Evolutionary conservation across 2,113 vertebrate genomes (phyloP).

Genomic region (Porphyrio hochstetteri): DNA sequence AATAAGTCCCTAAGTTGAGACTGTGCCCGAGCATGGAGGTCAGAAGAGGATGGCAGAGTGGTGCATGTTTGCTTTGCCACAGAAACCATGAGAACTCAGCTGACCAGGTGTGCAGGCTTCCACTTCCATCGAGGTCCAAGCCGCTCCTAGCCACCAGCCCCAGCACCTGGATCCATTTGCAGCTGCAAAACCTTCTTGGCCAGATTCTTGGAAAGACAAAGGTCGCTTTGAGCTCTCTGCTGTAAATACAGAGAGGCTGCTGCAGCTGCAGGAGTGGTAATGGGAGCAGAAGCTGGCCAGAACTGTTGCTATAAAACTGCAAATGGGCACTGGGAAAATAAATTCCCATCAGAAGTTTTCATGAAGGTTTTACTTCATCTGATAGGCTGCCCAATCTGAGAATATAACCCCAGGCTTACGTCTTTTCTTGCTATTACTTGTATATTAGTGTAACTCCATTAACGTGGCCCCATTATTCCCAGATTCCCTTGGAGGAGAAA

Average conservation of each 20-base stretch:
- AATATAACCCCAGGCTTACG: background rate
- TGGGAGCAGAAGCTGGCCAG: background rate
- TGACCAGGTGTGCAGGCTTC: background rate
- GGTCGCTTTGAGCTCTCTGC: constrained; percentile 18
- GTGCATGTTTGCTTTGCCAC: background rate
- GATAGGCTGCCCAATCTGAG: background rate
- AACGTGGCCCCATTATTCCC: background rate
- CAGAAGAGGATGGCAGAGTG: background rate
- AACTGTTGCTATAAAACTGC: background rate
- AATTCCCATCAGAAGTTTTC: constrained; percentile 14
- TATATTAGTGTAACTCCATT: constrained; percentile 8
- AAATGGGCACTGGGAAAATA: constrained; percentile 10
- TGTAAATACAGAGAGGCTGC: background rate
- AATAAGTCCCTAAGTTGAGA: background rate
- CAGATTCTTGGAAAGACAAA: constrained; percentile 28
- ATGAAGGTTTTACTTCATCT: background rate
- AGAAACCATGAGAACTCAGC: background rate
- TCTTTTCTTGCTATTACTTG: background rate
- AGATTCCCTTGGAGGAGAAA: background rate
- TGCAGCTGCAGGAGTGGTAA: constrained; percentile 17
- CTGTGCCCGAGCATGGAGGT: background rate
- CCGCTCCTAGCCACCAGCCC: background rate
- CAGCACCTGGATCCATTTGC: constrained; percentile 22
- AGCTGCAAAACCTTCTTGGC: constrained; percentile 19
- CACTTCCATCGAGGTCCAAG: background rate